These are phyloP conservation scores for Aphodius granarius DNA, from an alignment of 2,888 invertebrate species.

Conservation along the genomic window DNA sequence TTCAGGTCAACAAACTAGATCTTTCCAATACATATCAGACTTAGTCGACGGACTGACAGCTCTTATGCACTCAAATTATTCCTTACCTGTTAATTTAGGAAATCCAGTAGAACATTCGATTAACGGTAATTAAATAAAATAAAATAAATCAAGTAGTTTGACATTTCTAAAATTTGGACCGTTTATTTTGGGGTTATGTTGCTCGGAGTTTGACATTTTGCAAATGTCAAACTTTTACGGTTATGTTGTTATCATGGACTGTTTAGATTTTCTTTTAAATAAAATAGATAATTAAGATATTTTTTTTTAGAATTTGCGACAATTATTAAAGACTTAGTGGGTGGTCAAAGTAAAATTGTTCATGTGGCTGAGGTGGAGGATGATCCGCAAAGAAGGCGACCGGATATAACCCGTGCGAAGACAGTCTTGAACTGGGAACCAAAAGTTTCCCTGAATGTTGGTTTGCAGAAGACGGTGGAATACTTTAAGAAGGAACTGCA, in stretches of 20 bases:
- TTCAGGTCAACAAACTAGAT: constrained; percentile 87
- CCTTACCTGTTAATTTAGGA: constrained; percentile 92
- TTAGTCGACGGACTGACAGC: constrained; percentile 91
- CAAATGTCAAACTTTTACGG: neutral
- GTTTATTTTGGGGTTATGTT: too few species aligned
- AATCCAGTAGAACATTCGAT: constrained; percentile 99
- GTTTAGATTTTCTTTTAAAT: too few species aligned
- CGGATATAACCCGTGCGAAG: constrained; percentile 90
- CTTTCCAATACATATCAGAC: constrained; percentile 98
- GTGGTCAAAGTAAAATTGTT: constrained; percentile 81
- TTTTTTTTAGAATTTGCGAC: constrained; percentile 75
- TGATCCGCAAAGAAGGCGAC: constrained; percentile 93
- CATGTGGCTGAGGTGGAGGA: constrained; percentile 89
- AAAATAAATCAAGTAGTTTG: too few species aligned
- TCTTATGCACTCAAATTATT: constrained; percentile 93
- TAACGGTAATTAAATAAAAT: constrained; percentile 59
- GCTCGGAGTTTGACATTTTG: too few species aligned
- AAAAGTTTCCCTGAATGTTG: constrained; percentile 81
- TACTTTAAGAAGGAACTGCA: constrained; percentile 91
- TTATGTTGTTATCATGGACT: constrained; percentile 7
- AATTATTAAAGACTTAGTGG: constrained; percentile 82
- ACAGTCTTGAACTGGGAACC: constrained; percentile 89
- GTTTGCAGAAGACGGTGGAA: constrained; percentile 87
- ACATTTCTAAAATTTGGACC: too few species aligned
- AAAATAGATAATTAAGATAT: too few species aligned